Conservation (phyloP, 2,113 vertebrate genomes). For the Aythya baeri region DNA sequence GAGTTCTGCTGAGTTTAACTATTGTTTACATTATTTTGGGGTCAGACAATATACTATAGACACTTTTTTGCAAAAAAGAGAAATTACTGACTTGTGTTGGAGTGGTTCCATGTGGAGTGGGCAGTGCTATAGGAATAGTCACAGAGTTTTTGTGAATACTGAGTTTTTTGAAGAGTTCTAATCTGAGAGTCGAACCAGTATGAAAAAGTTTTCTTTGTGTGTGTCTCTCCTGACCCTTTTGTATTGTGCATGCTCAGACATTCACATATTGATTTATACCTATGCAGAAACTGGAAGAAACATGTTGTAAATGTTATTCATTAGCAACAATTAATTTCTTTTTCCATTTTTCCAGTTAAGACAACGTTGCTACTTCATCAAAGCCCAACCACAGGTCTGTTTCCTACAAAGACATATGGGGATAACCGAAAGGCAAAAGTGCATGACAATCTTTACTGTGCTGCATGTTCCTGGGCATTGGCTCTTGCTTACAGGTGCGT, state of each 20-base stretch:
- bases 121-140: background rate
- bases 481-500: constrained; percentile 91
- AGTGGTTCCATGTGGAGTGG: background rate
- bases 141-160: background rate
- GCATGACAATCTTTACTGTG: constrained; percentile 94
- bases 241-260: background rate
- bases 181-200: background rate
- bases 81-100: background rate
- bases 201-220: background rate
- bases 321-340: background rate
- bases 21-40: background rate
- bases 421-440: constrained; percentile 87
- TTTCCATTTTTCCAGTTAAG: constrained; percentile 81
- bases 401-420: constrained; percentile 89
- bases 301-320: background rate
- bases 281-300: background rate
- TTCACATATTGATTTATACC: background rate
- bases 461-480: constrained; percentile 91
- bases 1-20: background rate
- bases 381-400: constrained; percentile 94
- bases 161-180: background rate
- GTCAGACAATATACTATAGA: background rate
- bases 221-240: background rate
- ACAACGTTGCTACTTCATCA: constrained; percentile 89
- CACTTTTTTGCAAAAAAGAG: background rate